phyloP scores from a whole-genome alignment of 2,113 vertebrate genomes.

The Morone chrysops region DNA sequence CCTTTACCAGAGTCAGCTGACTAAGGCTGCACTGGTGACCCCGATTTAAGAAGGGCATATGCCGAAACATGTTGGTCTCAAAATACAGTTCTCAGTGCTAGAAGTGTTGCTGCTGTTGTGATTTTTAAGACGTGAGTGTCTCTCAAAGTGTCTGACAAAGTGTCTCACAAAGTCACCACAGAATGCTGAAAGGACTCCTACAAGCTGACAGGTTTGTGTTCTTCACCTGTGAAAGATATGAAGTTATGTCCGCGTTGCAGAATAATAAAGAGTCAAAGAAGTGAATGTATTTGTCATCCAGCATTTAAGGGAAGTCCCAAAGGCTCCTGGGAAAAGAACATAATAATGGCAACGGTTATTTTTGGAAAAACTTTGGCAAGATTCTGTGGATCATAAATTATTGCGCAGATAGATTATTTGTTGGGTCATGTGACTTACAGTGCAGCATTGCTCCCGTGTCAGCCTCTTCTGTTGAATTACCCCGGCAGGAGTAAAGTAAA shows the following conservation, averaged over 20 bases:
- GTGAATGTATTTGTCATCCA: neutral
- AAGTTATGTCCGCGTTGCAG: neutral
- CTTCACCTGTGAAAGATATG: neutral
- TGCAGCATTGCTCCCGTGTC: neutral
- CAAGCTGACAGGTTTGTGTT: neutral
- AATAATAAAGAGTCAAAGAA: neutral
- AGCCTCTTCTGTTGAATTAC: slow-evolving; percentile 22
- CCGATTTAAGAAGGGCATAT: neutral
- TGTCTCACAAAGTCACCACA: neutral
- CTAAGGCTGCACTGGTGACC: neutral
- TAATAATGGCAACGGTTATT: neutral
- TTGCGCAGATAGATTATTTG: slow-evolving; percentile 8
- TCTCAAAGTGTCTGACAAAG: neutral
- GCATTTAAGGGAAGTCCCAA: slow-evolving; percentile 17
- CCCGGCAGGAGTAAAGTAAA: slow-evolving; percentile 45
- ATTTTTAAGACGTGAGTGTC: neutral
- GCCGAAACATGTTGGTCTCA: neutral
- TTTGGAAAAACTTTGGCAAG: slow-evolving; percentile 3
- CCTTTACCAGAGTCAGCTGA: neutral
- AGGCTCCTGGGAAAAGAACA: slow-evolving; percentile 26
- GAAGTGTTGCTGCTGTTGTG: neutral
- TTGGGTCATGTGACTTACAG: neutral
- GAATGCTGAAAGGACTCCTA: slow-evolving; percentile 4
- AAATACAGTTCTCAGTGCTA: neutral
- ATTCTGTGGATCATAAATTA: slow-evolving; percentile 26